Conservation (phyloP, 2,888 invertebrate genomes). For the Tuberolachnus salignus region DNA sequence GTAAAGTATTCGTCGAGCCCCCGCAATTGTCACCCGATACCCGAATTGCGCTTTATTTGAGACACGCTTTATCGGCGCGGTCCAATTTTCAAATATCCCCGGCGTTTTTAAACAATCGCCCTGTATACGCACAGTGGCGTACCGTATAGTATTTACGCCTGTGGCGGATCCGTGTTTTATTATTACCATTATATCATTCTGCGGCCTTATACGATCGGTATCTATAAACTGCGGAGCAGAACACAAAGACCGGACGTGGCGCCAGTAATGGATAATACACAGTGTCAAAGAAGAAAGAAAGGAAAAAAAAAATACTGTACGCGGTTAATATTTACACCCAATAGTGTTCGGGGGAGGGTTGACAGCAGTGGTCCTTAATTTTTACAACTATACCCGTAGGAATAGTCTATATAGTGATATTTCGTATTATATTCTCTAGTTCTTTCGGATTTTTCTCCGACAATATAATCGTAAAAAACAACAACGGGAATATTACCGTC, state of each 20-base stretch:
- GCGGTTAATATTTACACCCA: neutral
- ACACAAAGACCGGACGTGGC: slow-evolving; percentile 34
- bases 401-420: neutral
- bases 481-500: neutral
- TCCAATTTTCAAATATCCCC: too few relatives aligned
- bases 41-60: too few relatives aligned
- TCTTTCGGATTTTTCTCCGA: slow-evolving; percentile 1
- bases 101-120: neutral
- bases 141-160: neutral
- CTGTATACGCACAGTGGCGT: neutral
- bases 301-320: neutral
- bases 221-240: neutral
- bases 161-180: neutral
- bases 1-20: too few relatives aligned
- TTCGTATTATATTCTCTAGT: neutral
- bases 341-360: neutral
- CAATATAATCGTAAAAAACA: slow-evolving; percentile 21
- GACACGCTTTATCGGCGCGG: too few relatives aligned
- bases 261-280: slow-evolving; percentile 22
- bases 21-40: too few relatives aligned
- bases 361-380: slow-evolving; percentile 38
- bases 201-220: slow-evolving; percentile 9
- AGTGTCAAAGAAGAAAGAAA: slow-evolving; percentile 7
- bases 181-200: neutral
- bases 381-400: slow-evolving; percentile 11